A percentile compares a stretch with the other conserved stretches of the same genome.
These are phyloP conservation scores for Anastatus disparis DNA, from an alignment of 1,140 invertebrate species.

Conservation along the genomic window DNA sequence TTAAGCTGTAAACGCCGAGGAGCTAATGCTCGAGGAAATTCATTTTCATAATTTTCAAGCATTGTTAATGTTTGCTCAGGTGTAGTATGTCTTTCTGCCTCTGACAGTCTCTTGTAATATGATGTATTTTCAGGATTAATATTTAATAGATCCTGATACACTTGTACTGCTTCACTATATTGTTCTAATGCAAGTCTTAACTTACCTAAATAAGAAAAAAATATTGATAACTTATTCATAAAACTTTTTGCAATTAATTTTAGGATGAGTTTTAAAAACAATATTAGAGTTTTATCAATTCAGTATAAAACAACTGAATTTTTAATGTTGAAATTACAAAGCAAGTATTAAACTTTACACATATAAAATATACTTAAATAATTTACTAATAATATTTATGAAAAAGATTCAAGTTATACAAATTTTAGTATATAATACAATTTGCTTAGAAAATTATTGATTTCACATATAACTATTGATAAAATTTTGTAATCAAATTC, in stretches of 20 bases:
- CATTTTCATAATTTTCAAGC: slow-evolving; percentile 81
- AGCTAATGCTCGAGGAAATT: slow-evolving; percentile 87
- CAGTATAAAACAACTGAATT: no score
- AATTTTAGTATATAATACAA: no score
- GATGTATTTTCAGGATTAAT: slow-evolving; percentile 96
- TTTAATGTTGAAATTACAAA: no score
- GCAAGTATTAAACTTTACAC: no score
- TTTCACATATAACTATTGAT: no score
- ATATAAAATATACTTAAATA: no score
- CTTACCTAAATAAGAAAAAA: slow-evolving; percentile 57
- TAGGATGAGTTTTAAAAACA: slow-evolving; percentile 14
- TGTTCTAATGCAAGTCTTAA: slow-evolving; percentile 76
- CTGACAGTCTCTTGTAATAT: slow-evolving; percentile 91
- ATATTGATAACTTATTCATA: neutral
- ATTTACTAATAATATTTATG: no score
- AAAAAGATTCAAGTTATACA: no score
- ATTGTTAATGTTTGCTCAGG: slow-evolving; percentile 82
- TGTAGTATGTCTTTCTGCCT: slow-evolving; percentile 78
- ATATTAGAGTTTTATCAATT: no score
- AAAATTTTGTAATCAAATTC: no score
- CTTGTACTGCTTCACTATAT: slow-evolving; percentile 79
- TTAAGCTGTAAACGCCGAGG: slow-evolving; percentile 88
- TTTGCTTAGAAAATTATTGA: no score
- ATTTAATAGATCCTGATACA: slow-evolving; percentile 87
- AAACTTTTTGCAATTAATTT: neutral